These are phyloP conservation scores for Elmis aenea DNA, from an alignment of 2,888 invertebrate genomes.

Conservation along the genomic window DNA sequence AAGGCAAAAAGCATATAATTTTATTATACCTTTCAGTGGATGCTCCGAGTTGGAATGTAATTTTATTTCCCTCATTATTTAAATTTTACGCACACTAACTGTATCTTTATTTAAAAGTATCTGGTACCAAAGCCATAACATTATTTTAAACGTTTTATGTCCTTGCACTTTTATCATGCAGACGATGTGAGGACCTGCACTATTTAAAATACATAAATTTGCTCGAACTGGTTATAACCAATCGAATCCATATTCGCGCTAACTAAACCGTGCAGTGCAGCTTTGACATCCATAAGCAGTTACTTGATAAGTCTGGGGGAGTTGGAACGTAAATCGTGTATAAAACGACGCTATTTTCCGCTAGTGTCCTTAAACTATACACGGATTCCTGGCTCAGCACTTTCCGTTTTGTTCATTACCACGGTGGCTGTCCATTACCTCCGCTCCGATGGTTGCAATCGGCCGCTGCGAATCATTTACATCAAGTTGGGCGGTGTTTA, in stretches of 20 bases:
- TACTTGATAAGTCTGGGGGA: constrained; percentile 21
- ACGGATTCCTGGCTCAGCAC: constrained; percentile 27
- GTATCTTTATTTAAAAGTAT: constrained; percentile 14
- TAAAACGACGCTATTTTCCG: constrained; percentile 31
- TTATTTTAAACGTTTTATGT: constrained; percentile 19
- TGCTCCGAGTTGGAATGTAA: constrained; percentile 3
- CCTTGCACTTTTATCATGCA: constrained; percentile 16
- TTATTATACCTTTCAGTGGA: too few species aligned
- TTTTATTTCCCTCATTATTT: constrained; percentile 10
- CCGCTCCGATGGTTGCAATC: constrained; percentile 26
- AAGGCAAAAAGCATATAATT: too few species aligned
- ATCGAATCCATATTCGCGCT: constrained; percentile 21
- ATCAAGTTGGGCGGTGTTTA: too few species aligned
- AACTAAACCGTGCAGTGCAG: constrained; percentile 19
- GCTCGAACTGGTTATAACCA: constrained; percentile 18
- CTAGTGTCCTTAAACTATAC: constrained; percentile 24
- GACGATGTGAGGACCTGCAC: constrained; percentile 17
- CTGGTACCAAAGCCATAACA: constrained; percentile 17
- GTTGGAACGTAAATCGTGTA: constrained; percentile 23
- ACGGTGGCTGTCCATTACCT: constrained; percentile 20
- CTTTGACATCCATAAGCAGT: constrained; percentile 20
- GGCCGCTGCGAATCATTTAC: constrained; percentile 18
- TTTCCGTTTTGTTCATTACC: constrained; percentile 30
- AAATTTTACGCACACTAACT: constrained; percentile 15
- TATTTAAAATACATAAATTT: constrained; percentile 23